These are phyloP conservation scores for Regulus satrapa DNA, from an alignment of 2,113 vertebrate species.

Conservation along the genomic window DNA sequence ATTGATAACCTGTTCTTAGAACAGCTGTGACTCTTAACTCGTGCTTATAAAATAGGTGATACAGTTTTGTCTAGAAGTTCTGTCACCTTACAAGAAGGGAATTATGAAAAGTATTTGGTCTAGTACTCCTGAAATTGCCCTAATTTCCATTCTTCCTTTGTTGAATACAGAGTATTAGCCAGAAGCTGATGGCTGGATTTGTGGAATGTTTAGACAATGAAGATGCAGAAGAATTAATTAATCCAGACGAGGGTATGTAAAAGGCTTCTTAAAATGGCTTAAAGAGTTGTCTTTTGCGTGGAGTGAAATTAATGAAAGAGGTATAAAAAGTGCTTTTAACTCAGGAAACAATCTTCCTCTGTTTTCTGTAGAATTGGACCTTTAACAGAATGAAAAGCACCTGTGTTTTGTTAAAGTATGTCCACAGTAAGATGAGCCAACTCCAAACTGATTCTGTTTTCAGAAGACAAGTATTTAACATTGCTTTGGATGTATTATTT, in stretches of 20 bases:
- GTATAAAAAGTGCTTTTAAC: neutral
- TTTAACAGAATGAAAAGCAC: neutral
- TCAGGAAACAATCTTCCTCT: neutral
- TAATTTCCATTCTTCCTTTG: neutral
- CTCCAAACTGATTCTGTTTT: neutral
- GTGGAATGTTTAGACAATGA: slow-evolving; percentile 96
- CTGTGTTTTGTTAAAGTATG: neutral
- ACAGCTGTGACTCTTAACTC: neutral
- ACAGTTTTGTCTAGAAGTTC: neutral
- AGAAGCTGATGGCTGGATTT: slow-evolving; percentile 96
- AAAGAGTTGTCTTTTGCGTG: neutral
- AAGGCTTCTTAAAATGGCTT: slow-evolving; percentile 3
- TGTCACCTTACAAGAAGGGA: neutral
- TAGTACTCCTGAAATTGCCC: neutral
- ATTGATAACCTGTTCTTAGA: neutral
- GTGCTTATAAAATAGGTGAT: neutral
- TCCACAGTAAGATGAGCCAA: neutral
- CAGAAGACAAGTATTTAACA: neutral
- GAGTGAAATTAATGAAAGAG: neutral
- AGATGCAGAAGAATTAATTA: slow-evolving; percentile 86
- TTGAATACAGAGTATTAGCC: slow-evolving; percentile 79
- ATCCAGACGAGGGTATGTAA: slow-evolving; percentile 81
- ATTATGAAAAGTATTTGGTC: neutral
- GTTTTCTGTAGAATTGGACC: neutral
- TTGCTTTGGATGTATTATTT: neutral